Percentiles rank a stretch among this genome's conserved stretches.
These are phyloP conservation scores for Zele albiditarsus DNA, from an alignment of 2,888 invertebrate genomes.

Conservation along the genomic window DNA sequence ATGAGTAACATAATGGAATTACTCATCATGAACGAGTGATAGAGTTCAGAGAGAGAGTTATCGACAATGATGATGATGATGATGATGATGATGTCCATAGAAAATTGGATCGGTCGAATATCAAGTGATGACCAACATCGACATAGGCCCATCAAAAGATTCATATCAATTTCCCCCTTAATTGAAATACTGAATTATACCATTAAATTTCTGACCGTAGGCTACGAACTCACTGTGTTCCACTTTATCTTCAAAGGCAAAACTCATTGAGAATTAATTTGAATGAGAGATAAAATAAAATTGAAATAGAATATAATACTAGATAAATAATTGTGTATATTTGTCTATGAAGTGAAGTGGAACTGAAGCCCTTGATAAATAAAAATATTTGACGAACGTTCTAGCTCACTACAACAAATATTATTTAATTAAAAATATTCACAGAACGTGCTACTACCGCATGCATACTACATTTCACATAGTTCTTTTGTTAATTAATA, in stretches of 20 bases:
- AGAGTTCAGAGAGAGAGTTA: background rate
- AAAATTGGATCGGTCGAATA: conserved; percentile 13
- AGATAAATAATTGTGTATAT: background rate
- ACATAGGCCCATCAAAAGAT: conserved; percentile 18
- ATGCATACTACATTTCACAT: background rate
- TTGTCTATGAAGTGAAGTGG: background rate
- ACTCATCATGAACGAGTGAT: background rate
- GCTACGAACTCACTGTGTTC: background rate
- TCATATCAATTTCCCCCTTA: conserved; percentile 18
- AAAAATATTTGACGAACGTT: background rate
- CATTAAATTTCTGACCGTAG: conserved; percentile 10
- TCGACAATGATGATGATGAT: conserved; percentile 7
- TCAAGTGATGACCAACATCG: conserved; percentile 29
- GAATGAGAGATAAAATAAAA: background rate
- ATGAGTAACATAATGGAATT: conserved; percentile 11
- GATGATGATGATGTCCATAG: background rate
- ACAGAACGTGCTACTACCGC: background rate
- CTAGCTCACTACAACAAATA: background rate
- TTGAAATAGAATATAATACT: background rate
- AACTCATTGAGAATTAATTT: background rate
- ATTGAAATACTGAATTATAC: conserved; percentile 19
- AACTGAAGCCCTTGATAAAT: background rate
- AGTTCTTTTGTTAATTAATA: background rate
- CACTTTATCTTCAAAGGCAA: background rate
- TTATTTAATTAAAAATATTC: background rate